Evolutionary conservation across 2,113 vertebrate species (phyloP).

Genomic region (Rana temporaria): DNA sequence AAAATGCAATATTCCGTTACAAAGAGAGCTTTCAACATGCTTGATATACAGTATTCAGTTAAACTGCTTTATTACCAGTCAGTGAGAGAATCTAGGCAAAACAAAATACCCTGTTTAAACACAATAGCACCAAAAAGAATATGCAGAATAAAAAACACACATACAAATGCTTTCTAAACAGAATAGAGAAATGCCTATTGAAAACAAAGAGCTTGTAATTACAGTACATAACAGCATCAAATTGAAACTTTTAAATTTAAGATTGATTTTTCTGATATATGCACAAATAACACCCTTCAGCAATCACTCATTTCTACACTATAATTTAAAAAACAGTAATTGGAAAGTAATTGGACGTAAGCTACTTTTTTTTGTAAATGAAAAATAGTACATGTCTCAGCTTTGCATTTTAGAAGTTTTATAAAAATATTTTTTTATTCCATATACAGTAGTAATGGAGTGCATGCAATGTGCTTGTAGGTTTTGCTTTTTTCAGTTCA

Average conservation of each 20-base stretch:
- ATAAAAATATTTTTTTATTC: constrained; percentile 9
- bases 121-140: not conserved
- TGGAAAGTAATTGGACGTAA: constrained; percentile 50
- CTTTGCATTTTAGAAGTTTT: constrained; percentile 23
- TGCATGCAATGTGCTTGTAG: not conserved
- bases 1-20: too few relatives aligned
- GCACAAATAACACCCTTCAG: constrained; percentile 41
- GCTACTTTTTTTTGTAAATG: constrained; percentile 38
- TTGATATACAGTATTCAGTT: not conserved
- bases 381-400: constrained; percentile 31
- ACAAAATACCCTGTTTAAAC: not conserved
- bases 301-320: constrained; percentile 16
- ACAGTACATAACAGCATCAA: constrained; percentile 24
- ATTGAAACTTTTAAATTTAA: constrained; percentile 43
- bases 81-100: not conserved
- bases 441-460: not conserved
- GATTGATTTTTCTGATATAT: constrained; percentile 43
- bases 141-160: too few relatives aligned
- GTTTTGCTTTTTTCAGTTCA: not conserved
- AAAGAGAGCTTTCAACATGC: not conserved
- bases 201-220: constrained; percentile 35
- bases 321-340: constrained; percentile 41
- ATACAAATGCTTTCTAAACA: not conserved
- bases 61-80: not conserved
- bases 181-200: constrained; percentile 17